Conservation (phyloP, 1,140 invertebrate genomes). For the Portunus trituberculatus region DNA sequence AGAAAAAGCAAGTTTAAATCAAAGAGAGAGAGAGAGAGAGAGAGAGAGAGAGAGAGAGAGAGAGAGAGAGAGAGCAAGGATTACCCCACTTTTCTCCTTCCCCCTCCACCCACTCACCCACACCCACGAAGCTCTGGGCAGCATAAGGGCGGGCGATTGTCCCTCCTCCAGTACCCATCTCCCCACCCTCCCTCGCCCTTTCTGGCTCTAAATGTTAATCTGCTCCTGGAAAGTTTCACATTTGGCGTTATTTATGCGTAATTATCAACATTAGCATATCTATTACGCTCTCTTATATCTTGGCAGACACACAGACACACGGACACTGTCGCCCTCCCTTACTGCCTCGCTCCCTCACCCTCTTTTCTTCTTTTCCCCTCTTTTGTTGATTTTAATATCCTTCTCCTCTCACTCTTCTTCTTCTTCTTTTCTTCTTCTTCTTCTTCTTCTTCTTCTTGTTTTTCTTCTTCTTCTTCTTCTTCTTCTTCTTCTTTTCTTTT, state of each 20-base stretch:
- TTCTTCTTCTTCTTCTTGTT: neutral
- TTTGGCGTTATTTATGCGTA: neutral
- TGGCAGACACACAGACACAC: no score
- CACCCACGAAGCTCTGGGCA: no score
- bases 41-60: no score
- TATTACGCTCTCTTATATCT: neutral
- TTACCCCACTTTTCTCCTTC: neutral
- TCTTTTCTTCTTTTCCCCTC: neutral
- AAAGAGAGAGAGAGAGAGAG: no score
- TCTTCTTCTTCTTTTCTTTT: neutral
- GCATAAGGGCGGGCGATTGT: no score
- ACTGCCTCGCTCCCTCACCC: neutral
- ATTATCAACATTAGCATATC: neutral
- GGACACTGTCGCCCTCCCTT: no score
- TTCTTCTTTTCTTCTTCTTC: neutral
- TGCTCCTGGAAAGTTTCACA: neutral
- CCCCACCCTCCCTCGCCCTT: neutral
- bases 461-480: neutral
- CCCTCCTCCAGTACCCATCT: neutral
- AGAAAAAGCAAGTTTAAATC: no score
- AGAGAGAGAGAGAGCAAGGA: no score
- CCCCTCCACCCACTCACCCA: no score
- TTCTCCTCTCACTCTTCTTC: neutral
- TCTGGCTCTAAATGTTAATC: neutral
- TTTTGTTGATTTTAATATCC: neutral